Percentiles rank a stretch among this genome's conserved stretches.
phyloP scores from a whole-genome alignment of 2,888 invertebrate species.

The Serrognathus titanus region DNA sequence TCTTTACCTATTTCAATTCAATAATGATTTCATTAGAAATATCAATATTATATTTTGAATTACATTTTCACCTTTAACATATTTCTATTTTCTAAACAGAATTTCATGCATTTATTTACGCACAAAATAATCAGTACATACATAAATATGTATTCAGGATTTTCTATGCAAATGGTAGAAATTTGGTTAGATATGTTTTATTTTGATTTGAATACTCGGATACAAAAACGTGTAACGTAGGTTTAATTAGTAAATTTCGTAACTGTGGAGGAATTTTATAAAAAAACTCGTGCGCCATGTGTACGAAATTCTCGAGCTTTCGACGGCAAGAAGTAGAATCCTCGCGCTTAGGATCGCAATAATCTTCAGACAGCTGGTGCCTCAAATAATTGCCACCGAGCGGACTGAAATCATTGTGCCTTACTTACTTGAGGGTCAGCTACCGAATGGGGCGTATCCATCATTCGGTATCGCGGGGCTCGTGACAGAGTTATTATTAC shows the following conservation, averaged over 20 bases:
- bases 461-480: constrained; percentile 28
- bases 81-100: no score
- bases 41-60: no score
- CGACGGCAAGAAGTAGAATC: not conserved
- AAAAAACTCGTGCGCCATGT: not conserved
- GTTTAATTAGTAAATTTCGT: not conserved
- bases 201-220: no score
- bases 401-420: constrained; percentile 9
- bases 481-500: constrained; percentile 20
- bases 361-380: constrained; percentile 18
- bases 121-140: no score
- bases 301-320: not conserved
- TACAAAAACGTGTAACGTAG: no score
- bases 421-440: not conserved
- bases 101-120: no score
- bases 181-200: no score
- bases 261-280: not conserved
- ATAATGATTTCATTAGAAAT: no score
- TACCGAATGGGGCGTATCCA: constrained; percentile 24
- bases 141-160: no score
- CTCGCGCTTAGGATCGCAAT: constrained; percentile 8
- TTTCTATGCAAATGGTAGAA: no score
- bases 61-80: no score
- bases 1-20: no score
- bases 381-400: constrained; percentile 10